Percentiles rank a stretch among this genome's conserved stretches.
Evolutionary conservation across 2,888 invertebrate genomes (phyloP).

Genomic region (Hemaris fuciformis): DNA sequence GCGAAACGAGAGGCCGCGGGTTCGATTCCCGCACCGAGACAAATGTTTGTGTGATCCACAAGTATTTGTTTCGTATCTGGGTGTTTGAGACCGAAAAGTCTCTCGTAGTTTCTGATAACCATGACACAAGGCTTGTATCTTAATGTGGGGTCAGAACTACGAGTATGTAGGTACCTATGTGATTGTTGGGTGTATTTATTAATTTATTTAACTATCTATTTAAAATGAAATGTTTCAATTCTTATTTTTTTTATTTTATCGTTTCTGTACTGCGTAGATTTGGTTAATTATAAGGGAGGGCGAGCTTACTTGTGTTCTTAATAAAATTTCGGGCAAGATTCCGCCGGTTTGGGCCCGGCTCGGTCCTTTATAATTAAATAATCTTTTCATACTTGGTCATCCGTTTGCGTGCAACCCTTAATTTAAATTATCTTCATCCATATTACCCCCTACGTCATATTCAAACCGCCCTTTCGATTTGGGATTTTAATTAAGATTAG

Average conservation of each 20-base stretch:
- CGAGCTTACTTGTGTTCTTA: conserved; percentile 9
- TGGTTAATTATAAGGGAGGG: conserved; percentile 13
- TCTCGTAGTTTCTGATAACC: no score
- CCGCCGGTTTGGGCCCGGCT: conserved; percentile 5
- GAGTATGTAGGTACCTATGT: no score
- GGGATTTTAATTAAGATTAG: background rate
- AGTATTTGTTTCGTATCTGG: no score
- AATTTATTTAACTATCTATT: no score
- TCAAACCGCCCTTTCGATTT: conserved; percentile 5
- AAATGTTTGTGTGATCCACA: no score
- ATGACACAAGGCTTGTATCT: no score
- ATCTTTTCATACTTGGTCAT: conserved; percentile 21
- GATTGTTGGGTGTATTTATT: no score
- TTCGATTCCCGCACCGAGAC: no score
- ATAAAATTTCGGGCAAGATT: conserved; percentile 15
- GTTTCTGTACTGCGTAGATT: background rate
- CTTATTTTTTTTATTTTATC: background rate
- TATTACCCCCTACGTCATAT: conserved; percentile 1
- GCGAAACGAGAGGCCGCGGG: no score
- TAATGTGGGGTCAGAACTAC: no score
- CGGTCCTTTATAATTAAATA: conserved; percentile 40
- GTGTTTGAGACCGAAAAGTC: no score
- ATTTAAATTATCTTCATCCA: conserved; percentile 14
- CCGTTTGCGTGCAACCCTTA: conserved; percentile 9
- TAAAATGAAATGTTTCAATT: no score